Conservation (phyloP, 2,113 vertebrate genomes). For the Hemiscyllium ocellatum region DNA sequence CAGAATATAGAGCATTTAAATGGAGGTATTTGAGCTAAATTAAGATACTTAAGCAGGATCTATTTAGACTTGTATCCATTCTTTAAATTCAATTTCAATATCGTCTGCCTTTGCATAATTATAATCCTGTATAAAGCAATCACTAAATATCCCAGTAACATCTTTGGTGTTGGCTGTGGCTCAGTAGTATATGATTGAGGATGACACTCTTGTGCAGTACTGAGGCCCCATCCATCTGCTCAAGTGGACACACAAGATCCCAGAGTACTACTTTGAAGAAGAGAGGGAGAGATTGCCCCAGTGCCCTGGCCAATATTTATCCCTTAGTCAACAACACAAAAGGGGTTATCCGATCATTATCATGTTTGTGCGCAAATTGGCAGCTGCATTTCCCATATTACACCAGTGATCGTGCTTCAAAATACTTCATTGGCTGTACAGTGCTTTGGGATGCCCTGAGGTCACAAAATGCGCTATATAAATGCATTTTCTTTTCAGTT, state of each 20-base stretch:
- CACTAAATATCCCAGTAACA: not conserved
- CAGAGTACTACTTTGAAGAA: not conserved
- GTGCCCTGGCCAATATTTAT: not conserved
- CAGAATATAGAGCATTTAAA: not conserved
- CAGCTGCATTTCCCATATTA: not conserved
- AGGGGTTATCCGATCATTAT: not conserved
- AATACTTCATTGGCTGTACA: not conserved
- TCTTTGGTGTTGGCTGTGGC: not conserved
- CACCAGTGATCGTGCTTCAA: not conserved
- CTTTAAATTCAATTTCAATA: not conserved
- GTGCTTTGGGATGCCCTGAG: not conserved
- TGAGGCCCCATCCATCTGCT: not conserved
- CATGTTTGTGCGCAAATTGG: not conserved
- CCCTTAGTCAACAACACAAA: not conserved
- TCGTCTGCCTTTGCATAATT: not conserved
- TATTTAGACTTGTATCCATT: not conserved
- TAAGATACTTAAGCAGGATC: not conserved
- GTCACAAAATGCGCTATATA: not conserved
- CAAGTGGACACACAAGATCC: not conserved
- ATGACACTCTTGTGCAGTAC: not conserved
- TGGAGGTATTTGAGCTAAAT: not conserved
- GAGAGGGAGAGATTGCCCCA: not conserved
- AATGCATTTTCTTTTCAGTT: not conserved
- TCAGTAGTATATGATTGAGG: not conserved
- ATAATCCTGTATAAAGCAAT: not conserved